Conservation (phyloP, 2,888 invertebrate species). For the Coleophora deauratella region DNA sequence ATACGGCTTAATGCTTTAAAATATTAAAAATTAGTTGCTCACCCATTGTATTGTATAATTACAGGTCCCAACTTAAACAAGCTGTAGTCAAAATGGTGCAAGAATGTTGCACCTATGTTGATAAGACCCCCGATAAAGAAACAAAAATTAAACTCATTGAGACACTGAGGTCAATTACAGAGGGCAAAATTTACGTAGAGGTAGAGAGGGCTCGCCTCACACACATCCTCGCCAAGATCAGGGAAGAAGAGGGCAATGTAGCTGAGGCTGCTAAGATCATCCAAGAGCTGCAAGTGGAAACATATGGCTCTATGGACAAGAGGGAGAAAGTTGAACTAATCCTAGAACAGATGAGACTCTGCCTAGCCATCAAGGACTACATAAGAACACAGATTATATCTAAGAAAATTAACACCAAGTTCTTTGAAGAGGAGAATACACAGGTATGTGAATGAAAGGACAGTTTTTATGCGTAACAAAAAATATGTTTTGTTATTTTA, state of each 20-base stretch:
- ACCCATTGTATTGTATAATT: too few species aligned
- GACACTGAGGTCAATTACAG: conserved; percentile 94
- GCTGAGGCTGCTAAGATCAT: conserved; percentile 94
- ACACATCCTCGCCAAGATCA: conserved; percentile 88
- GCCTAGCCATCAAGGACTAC: conserved; percentile 95
- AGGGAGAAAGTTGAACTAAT: conserved; percentile 97
- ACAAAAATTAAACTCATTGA: conserved; percentile 95
- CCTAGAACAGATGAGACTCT: conserved; percentile 98
- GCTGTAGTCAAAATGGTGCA: conserved; percentile 98
- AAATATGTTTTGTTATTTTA: background rate
- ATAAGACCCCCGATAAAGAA: conserved; percentile 92
- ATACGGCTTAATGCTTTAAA: too few species aligned
- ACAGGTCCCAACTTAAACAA: conserved; percentile 92
- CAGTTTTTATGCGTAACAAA: background rate
- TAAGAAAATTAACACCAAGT: conserved; percentile 97
- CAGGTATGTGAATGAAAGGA: conserved; percentile 48
- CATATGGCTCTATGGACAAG: conserved; percentile 99
- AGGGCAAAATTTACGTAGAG: conserved; percentile 99
- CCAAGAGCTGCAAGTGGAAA: conserved; percentile 95
- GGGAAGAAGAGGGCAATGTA: conserved; percentile 88
- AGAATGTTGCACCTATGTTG: conserved; percentile 94
- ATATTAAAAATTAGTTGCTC: too few species aligned
- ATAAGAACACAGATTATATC: conserved; percentile 98
- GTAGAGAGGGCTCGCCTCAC: conserved; percentile 98
- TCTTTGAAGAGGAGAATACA: conserved; percentile 91